Conservation (phyloP, 2,797 vertebrate genomes). For the Salmo trutta region DNA sequence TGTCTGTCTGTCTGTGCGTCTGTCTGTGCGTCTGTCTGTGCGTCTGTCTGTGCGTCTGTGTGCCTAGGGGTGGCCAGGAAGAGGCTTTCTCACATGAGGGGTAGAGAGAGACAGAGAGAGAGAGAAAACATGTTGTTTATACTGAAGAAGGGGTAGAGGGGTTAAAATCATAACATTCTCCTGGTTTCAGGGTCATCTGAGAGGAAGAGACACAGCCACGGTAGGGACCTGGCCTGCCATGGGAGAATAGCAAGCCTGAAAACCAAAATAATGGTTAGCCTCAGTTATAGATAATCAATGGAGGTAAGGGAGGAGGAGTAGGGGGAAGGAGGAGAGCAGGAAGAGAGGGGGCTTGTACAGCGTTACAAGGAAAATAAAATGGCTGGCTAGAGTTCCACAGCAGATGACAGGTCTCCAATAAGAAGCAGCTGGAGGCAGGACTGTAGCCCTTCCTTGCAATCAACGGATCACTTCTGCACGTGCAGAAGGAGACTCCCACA, state of each 20-base stretch:
- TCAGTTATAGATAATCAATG: conserved; percentile 52
- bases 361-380: conserved; percentile 52
- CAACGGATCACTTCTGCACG: conserved; percentile 74
- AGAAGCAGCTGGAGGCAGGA: conserved; percentile 36
- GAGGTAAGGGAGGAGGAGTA: conserved; percentile 14
- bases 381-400: conserved; percentile 61
- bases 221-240: conserved; percentile 42
- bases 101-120: too few relatives aligned
- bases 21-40: neutral
- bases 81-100: too few relatives aligned
- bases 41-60: neutral
- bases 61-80: too few relatives aligned
- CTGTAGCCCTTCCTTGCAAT: neutral
- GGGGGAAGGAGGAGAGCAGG: conserved; percentile 11
- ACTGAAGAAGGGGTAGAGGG: too few relatives aligned
- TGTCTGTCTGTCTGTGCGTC: neutral
- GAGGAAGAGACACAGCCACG: conserved; percentile 41
- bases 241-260: conserved; percentile 51
- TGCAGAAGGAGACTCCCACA: neutral
- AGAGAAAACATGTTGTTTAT: too few relatives aligned
- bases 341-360: neutral
- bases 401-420: conserved; percentile 62
- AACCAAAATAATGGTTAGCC: conserved; percentile 62
- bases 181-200: conserved; percentile 52
- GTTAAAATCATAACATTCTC: too few relatives aligned